These are phyloP conservation scores for Lithobates pipiens DNA, from an alignment of 2,797 vertebrate genomes.

Conservation along the genomic window DNA sequence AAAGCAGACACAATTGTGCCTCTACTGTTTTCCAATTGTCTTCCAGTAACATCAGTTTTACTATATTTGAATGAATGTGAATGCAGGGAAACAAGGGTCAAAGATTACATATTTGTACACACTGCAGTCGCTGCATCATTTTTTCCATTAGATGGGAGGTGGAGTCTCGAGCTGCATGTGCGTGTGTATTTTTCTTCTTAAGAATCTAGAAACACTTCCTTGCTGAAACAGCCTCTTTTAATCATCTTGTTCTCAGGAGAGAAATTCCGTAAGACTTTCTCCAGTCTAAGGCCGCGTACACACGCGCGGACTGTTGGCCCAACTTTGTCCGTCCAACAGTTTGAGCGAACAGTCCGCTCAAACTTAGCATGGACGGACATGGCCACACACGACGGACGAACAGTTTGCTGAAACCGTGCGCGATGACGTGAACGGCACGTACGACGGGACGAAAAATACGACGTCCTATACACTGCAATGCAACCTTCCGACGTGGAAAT, in stretches of 20 bases:
- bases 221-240: constrained; percentile 31
- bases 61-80: constrained; percentile 82
- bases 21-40: constrained; percentile 64
- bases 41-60: constrained; percentile 67
- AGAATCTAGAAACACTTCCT: constrained; percentile 62
- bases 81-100: constrained; percentile 79
- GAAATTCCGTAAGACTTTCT: constrained; percentile 10
- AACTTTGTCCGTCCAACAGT: too few species aligned
- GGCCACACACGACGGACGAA: too few species aligned
- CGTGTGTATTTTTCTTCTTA: constrained; percentile 69
- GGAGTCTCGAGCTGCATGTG: constrained; percentile 67
- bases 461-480: too few species aligned
- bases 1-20: constrained; percentile 54
- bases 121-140: constrained; percentile 85
- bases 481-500: too few species aligned
- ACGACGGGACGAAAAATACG: too few species aligned
- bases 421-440: too few species aligned
- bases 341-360: too few species aligned
- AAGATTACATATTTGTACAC: constrained; percentile 84
- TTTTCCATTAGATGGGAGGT: constrained; percentile 87
- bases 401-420: too few species aligned
- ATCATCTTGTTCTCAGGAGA: constrained; percentile 31
- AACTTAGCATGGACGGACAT: too few species aligned
- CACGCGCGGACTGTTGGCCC: too few species aligned
- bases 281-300: too few species aligned